A percentile compares a stretch with the other conserved stretches of the same genome.
phyloP scores from a whole-genome alignment of 2,888 invertebrate species.

The Cephus spinipes region DNA sequence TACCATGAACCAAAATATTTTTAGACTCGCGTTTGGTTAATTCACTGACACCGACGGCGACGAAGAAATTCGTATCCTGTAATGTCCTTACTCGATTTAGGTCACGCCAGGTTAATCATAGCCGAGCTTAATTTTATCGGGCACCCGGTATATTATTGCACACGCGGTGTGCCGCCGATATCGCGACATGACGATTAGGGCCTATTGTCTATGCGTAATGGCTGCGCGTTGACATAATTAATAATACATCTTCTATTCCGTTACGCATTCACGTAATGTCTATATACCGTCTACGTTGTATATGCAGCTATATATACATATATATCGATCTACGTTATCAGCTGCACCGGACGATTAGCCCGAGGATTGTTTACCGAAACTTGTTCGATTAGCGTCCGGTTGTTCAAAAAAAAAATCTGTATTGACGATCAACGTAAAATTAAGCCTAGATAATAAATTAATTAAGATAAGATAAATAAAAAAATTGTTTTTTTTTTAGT shows the following conservation, averaged over 20 bases:
- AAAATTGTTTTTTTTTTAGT: background rate
- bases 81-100: background rate
- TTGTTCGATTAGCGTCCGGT: background rate
- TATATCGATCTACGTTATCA: background rate
- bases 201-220: conserved; percentile 42
- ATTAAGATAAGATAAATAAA: background rate
- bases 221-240: conserved; percentile 40
- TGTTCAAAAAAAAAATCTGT: background rate
- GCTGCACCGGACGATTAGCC: background rate
- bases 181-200: conserved; percentile 31
- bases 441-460: background rate
- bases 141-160: background rate
- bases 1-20: background rate
- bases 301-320: background rate
- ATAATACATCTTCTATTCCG: conserved; percentile 38
- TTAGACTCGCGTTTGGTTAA: background rate
- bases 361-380: background rate
- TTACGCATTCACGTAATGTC: conserved; percentile 27
- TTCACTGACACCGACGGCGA: background rate
- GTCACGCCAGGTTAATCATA: background rate
- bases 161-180: background rate
- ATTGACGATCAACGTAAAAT: background rate
- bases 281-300: background rate
- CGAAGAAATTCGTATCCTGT: background rate
- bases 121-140: background rate